phyloP scores from a whole-genome alignment of 2,888 invertebrate genomes.

The Leptinotarsa peninsularis region DNA sequence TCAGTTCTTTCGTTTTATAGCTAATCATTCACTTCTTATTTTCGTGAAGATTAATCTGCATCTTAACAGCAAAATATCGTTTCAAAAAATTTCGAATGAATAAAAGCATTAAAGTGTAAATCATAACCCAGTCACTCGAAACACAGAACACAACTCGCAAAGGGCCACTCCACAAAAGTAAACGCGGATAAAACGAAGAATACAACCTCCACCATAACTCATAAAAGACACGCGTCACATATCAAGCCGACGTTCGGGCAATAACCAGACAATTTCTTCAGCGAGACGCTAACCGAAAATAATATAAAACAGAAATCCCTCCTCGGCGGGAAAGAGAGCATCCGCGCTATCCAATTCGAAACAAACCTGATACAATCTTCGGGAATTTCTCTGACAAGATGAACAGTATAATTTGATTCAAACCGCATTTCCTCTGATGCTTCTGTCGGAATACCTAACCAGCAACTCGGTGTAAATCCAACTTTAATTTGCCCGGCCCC shows the following conservation, averaged over 20 bases:
- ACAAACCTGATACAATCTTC: conserved; percentile 60
- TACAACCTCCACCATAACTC: conserved; percentile 15
- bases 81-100: too few species aligned
- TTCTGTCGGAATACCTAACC: conserved; percentile 57
- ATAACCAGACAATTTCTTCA: conserved; percentile 22
- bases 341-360: conserved; percentile 55
- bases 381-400: conserved; percentile 61
- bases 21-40: too few species aligned
- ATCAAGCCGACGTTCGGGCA: conserved; percentile 19
- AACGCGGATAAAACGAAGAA: conserved; percentile 5
- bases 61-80: too few species aligned
- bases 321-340: conserved; percentile 34
- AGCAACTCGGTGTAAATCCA: conserved; percentile 59
- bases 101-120: neutral
- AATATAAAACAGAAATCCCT: conserved; percentile 24
- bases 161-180: conserved; percentile 14
- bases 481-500: conserved; percentile 58
- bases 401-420: conserved; percentile 63
- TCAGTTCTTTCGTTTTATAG: too few species aligned
- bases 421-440: conserved; percentile 58
- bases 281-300: conserved; percentile 25
- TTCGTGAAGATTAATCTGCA: too few species aligned
- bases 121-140: conserved; percentile 1
- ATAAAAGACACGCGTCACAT: conserved; percentile 25
- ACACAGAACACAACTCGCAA: conserved; percentile 4